Base-by-base conservation (phyloP, 2,797 vertebrate genomes). In the Notolepis coatsorum region DNA sequence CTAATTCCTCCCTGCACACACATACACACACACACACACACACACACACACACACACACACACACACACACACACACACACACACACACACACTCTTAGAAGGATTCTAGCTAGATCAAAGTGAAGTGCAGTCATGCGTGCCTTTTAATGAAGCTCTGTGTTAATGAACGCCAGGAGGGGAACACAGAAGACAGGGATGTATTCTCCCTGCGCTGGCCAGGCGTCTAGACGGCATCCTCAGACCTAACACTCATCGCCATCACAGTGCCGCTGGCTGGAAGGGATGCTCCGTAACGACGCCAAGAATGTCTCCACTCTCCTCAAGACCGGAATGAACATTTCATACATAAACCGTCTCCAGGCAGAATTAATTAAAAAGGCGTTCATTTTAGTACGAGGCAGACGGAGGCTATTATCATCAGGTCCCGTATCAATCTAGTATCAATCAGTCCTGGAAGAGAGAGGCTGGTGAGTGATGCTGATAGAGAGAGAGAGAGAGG, bases 41-140 rank as follows among this genome's bases (percentile, higher is more conserved):
- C 57, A 57, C 37, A 52, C 31, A 27, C 39, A 27, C 37, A 52
- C 27, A 31, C 2, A 51, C 60, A 41, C 23, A 15, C 52, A 50
- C 56, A 49, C 28, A 7, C 46, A 56, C 28, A 39, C 23, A 24
- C 20, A 23, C 37, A 51, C 21, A 49, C 37, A 39, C 27, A 20
- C 39, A 4, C 52, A 28, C 48, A 47, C 31, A 46, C 30, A 46
- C 21, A 61, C 31, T 52, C 63, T 77, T 31, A 62, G 69, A 74
- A 80, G 52, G 70, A 66, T 74, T 81, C 65, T 42, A 76, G 81
- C 53, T 37, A 80, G 79, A 92, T 91, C 89, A 93, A 91, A 91
- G 79, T 71, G 50, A 81, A 77, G 68, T 66, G 77, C 91, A 86
- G 65, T 86, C 90, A 90, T 91, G 90, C 90, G 69, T 89, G 83